These are phyloP conservation scores for Sorex araneus DNA, from an alignment of 2,113 vertebrate genomes.

Conservation along the genomic window DNA sequence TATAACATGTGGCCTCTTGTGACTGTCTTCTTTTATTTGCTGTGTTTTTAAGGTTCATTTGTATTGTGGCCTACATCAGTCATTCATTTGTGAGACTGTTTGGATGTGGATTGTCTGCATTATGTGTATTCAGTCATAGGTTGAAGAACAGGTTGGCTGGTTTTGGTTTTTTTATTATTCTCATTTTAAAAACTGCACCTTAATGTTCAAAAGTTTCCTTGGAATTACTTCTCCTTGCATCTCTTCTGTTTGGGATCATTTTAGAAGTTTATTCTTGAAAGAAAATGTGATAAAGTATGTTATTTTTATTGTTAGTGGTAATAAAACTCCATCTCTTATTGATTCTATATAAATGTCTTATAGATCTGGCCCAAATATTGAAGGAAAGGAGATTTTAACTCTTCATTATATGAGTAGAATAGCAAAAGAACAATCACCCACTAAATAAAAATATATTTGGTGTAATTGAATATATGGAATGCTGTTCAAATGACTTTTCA, in stretches of 20 bases:
- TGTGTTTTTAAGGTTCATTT: not conserved
- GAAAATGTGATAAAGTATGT: not conserved
- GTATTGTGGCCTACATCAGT: not conserved
- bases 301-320: slow-evolving; percentile 16
- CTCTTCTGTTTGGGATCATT: slow-evolving; percentile 21
- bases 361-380: not conserved
- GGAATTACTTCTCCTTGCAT: not conserved
- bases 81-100: not conserved
- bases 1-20: not conserved
- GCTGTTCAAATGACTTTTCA: not conserved
- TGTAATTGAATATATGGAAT: not conserved
- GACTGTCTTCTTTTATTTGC: not conserved
- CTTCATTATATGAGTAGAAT: not conserved
- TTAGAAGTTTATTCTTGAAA: slow-evolving; percentile 16
- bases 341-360: slow-evolving; percentile 3
- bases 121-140: not conserved
- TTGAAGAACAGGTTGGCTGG: not conserved
- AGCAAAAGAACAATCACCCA: slow-evolving; percentile 10
- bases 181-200: not conserved
- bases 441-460: slow-evolving; percentile 12
- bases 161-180: not conserved
- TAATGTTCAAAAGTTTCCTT: slow-evolving; percentile 3
- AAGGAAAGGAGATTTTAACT: slow-evolving; percentile 5
- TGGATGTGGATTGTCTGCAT: not conserved
- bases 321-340: not conserved